phyloP scores from a whole-genome alignment of 2,888 invertebrate genomes.

The Eretmocerus hayati region DNA sequence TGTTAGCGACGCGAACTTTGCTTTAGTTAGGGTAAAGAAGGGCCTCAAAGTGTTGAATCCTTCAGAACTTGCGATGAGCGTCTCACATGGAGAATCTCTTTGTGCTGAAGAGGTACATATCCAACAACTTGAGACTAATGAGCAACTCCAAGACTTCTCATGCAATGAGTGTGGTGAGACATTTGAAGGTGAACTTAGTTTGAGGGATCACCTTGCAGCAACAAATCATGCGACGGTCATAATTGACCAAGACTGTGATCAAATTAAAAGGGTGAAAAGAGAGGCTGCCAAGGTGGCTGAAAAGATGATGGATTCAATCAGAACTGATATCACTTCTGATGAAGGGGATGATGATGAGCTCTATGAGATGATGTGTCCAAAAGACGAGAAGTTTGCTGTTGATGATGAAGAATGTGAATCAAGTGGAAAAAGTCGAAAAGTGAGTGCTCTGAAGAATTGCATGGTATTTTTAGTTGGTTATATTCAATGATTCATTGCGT shows the following conservation, averaged over 20 bases:
- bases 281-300: slow-evolving; percentile 43
- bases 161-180: slow-evolving; percentile 41
- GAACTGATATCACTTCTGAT: slow-evolving; percentile 34
- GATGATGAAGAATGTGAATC: too few relatives aligned
- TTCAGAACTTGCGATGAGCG: too few relatives aligned
- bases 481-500: too few relatives aligned
- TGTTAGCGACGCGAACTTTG: too few relatives aligned
- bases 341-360: slow-evolving; percentile 30
- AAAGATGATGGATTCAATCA: slow-evolving; percentile 43
- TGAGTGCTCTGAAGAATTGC: too few relatives aligned
- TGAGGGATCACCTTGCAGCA: slow-evolving; percentile 44
- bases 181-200: slow-evolving; percentile 40
- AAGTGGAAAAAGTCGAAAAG: too few relatives aligned
- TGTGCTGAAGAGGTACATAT: too few relatives aligned
- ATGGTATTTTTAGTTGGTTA: too few relatives aligned
- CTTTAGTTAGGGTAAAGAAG: too few relatives aligned
- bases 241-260: slow-evolving; percentile 41
- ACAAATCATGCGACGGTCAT: slow-evolving; percentile 41
- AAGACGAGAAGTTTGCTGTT: too few relatives aligned
- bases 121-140: not conserved
- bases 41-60: too few relatives aligned
- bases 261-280: slow-evolving; percentile 42
- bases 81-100: slow-evolving; percentile 34
- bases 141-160: slow-evolving; percentile 18
- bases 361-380: too few relatives aligned